These are phyloP conservation scores for Tiliacea aurago DNA, from an alignment of 2,888 invertebrate species.

Conservation along the genomic window DNA sequence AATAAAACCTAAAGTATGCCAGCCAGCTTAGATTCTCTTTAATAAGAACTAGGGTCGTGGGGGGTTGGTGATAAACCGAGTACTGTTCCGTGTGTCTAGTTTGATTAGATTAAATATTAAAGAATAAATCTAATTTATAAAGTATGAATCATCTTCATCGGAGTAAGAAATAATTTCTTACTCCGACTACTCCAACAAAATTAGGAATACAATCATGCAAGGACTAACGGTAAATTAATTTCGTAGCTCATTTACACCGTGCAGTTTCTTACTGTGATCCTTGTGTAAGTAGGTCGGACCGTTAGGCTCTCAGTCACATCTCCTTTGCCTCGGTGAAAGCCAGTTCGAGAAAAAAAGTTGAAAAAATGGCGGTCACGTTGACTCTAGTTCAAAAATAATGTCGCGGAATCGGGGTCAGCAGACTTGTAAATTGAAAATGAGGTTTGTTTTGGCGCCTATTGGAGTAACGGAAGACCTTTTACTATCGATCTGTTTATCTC, in stretches of 20 bases:
- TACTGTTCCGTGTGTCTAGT: no score
- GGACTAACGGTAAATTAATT: slow-evolving; percentile 55
- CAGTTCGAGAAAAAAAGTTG: slow-evolving; percentile 37
- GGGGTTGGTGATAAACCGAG: no score
- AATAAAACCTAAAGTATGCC: no score
- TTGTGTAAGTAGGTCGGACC: slow-evolving; percentile 65
- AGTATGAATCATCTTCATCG: no score
- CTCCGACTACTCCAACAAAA: not conserved
- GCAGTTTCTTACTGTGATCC: slow-evolving; percentile 64
- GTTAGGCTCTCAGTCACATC: slow-evolving; percentile 67
- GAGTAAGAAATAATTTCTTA: no score
- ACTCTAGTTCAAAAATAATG: slow-evolving; percentile 46
- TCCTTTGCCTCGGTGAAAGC: slow-evolving; percentile 64
- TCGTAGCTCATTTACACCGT: slow-evolving; percentile 43
- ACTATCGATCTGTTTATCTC: not conserved
- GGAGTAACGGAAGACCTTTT: slow-evolving; percentile 4
- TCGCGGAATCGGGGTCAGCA: slow-evolving; percentile 40
- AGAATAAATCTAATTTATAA: no score
- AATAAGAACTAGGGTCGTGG: no score
- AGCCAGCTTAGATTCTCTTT: no score
- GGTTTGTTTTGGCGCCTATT: slow-evolving; percentile 47
- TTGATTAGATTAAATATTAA: no score
- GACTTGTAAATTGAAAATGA: slow-evolving; percentile 58
- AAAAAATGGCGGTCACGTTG: slow-evolving; percentile 34
- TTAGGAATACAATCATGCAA: slow-evolving; percentile 14